Evolutionary conservation across 1,140 invertebrate genomes (phyloP), one percentile per base, ranked within the genome.

Genomic region (Heterodera schachtii): DNA sequence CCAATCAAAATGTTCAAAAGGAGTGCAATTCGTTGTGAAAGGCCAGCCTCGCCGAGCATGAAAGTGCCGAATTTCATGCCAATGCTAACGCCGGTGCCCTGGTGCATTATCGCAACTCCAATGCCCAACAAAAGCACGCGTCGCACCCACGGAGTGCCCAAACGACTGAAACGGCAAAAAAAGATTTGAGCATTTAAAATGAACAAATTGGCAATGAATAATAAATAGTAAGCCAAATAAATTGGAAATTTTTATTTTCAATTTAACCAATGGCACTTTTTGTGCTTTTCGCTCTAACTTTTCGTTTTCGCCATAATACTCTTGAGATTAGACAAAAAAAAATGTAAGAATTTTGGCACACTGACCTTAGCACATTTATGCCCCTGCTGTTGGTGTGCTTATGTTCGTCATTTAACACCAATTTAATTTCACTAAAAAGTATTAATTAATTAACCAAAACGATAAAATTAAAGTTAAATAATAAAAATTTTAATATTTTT

Each of bases 31-130:
- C 67, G 6, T 9, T 69, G n/a, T 19, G 67, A 43, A 69, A 52
- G 67, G 16, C 67, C 67, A 19, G 67, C 67, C 16, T 78, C 75
- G 31, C 57, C 8, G 67, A 78, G 75, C 47, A 78, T 52, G 43
- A 64, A 60, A 11, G 75, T 78, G 11, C 57, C 75, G 67, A 66
- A 78, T 47, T 60, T 46, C 75, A 78, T 78, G 67, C 60, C 67
- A 78, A 78, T 78, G 43, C 47, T 57, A 9, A 60, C 49, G n/a
- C 75, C 75, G 11, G 60, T 46, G 11, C 46, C 21, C 46, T 60
- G 43, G 9, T 66, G 44, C 31, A 60, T 64, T 46, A 78, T 46
- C 11, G 46, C 75, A 60, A 78, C 60, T 52, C 75, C 75, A 64
- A 78, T 78, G 60, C 75, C 75, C 2, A 78, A 9, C 44, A 78